Conservation (phyloP, 1,140 invertebrate genomes). For the Cydia fagiglandana region DNA sequence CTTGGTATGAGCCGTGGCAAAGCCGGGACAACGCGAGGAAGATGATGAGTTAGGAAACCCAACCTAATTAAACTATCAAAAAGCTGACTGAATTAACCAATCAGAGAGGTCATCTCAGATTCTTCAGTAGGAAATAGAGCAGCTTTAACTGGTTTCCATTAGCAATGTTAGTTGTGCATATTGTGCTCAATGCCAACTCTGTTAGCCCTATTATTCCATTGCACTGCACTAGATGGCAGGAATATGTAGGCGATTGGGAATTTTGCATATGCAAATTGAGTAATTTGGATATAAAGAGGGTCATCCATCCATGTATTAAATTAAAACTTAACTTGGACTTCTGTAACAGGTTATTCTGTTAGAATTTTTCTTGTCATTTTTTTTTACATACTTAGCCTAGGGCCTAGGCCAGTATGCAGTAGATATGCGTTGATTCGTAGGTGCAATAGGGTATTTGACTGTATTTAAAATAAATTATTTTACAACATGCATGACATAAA, state of each 20-base stretch:
- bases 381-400: no score
- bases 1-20: no score
- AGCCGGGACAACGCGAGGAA: no score
- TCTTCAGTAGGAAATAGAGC: background rate
- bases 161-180: conserved; percentile 32
- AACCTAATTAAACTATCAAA: background rate
- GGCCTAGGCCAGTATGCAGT: no score
- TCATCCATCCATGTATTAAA: no score
- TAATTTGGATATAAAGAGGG: background rate
- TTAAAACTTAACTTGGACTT: no score
- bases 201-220: conserved; percentile 39
- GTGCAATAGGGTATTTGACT: no score
- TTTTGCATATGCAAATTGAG: background rate
- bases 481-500: no score
- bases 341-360: no score
- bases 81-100: background rate
- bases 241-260: background rate
- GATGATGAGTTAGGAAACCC: background rate
- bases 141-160: conserved; percentile 14
- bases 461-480: no score
- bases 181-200: conserved; percentile 43
- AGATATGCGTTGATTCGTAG: no score
- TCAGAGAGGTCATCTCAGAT: background rate
- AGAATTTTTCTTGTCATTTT: no score
- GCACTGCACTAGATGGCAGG: conserved; percentile 22